phyloP scores from a whole-genome alignment of 2,113 vertebrate genomes.

The Aegypius monachus region DNA sequence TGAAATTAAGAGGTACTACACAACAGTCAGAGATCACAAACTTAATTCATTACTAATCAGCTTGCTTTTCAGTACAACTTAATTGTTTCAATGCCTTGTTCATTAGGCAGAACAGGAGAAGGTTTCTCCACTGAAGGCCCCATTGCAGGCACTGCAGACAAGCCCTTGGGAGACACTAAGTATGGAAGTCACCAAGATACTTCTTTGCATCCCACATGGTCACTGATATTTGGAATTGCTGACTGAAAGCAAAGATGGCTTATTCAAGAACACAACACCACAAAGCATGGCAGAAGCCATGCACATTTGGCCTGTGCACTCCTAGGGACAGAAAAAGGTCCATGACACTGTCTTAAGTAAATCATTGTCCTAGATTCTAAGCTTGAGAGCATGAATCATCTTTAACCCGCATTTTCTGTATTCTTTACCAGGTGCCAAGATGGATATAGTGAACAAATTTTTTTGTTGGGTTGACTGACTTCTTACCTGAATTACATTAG shows the following conservation, averaged over 20 bases:
- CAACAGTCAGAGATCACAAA: neutral
- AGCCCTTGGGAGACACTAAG: neutral
- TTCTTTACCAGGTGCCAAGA: neutral
- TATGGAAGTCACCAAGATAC: neutral
- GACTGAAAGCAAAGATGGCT: neutral
- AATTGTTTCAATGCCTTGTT: neutral
- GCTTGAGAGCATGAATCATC: neutral
- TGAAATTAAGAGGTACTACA: neutral
- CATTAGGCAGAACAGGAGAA: neutral
- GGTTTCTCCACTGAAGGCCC: neutral
- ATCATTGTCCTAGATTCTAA: neutral
- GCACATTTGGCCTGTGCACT: accelerated
- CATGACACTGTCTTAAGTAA: neutral
- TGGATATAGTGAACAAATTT: neutral
- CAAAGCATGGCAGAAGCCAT: neutral
- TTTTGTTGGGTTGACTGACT: neutral
- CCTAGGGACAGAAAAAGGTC: neutral
- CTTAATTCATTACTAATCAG: slow-evolving; percentile 20
- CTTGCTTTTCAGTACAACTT: neutral
- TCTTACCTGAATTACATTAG: neutral
- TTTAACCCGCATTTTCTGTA: neutral
- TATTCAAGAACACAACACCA: neutral
- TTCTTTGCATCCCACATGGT: neutral
- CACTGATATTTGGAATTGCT: neutral
- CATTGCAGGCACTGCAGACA: neutral